Evolutionary conservation across 2,113 vertebrate species (phyloP), one percentile per base, ranked within the genome.

Genomic region (Eulemur macaco): DNA sequence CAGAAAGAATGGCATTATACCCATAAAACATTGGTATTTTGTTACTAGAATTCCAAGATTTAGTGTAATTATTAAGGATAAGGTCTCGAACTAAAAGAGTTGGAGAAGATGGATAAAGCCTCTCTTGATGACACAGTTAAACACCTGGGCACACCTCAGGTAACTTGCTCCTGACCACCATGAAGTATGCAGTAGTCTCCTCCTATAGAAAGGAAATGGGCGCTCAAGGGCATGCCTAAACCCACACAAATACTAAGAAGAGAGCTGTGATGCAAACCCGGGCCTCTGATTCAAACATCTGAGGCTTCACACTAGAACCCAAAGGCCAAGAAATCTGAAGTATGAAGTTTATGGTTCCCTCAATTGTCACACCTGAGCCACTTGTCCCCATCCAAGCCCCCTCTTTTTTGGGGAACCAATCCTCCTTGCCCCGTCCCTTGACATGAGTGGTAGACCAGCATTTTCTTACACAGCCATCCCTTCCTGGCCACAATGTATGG

Each of bases 121-220:
- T 84, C 60, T 3, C 42, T 45, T 42, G 78, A 58, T 7, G 45
- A 85, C 14, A 52, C 31, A 77, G 39, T n/a, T 74, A n/a, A 81
- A 10, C 21, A 1, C 6, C 0, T 29, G 5, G 83, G 1, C 47
- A n/a, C 6, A 0, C 54, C 31, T 74, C 76, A 7, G 21, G n/a
- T 4, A 20, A 2, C 37, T n/a, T 18, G 5, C 18, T 11, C 58
- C 58, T 47, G 27, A 50, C 17, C 31, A 1, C 17, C 83, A 56
- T 37, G 23, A 50, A 66, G 50, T 18, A 85, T 23, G 31, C 47
- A 50, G 47, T 14, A 68, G 39, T 63, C 56, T 63, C 17, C 56
- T 82, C 54, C 34, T 52, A 29, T 7, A 31, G 80, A 50, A 5
- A 52, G 15, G 56, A n/a, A 60, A 58, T 54, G 8, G 37, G 47